Base-by-base conservation (phyloP, 2,797 vertebrate species). In the Danio tinwini region DNA sequence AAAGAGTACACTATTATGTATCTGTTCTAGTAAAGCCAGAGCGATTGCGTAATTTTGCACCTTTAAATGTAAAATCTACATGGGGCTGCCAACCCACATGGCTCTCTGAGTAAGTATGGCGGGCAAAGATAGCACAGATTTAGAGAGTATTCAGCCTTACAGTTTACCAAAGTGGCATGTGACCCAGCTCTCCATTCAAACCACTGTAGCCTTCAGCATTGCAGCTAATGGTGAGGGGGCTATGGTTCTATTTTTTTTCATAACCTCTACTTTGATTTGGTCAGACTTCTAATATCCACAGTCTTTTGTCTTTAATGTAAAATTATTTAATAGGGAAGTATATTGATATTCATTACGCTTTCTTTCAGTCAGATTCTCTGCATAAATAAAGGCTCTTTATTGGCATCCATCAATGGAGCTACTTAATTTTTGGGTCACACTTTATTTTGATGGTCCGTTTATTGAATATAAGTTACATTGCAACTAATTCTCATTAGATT, bases 11-110 rank as follows among this genome's bases (percentile, higher is more conserved):
- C 74, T 55, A 77, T 64, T 72, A 72, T 64, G 49, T 40, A 47
- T 73, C 40, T 80, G 50, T 56, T 73, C 45, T 62, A 8, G 47
- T 52, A 76, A 58, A 37, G 64, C 44, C 68, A 82, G 12, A 59
- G 63, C 5, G 62, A 74, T 74, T 78, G 50, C 52, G 11, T 82
- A 74, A 78, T 53, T 73, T 37, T 9, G 11, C 47, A 16, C 45
- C 50, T 73, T 65, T 71, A 72, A 64, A 82, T 65, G 45, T 49
- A 73, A 59, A 21, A 16, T 21, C 49, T 74, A 78, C 80, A 64
- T 12, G 52, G 74, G 44, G n/a, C 49, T 52, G 56, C 68, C 69
- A 21, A 70, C 75, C 65, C 50, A 78, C 79, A 73, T 44, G 12
- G 64, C n/a, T 55, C 62, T 74, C 40, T 74, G 62, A 75, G 56